Conservation (phyloP, 2,797 vertebrate genomes). For the Oreortyx pictus region DNA sequence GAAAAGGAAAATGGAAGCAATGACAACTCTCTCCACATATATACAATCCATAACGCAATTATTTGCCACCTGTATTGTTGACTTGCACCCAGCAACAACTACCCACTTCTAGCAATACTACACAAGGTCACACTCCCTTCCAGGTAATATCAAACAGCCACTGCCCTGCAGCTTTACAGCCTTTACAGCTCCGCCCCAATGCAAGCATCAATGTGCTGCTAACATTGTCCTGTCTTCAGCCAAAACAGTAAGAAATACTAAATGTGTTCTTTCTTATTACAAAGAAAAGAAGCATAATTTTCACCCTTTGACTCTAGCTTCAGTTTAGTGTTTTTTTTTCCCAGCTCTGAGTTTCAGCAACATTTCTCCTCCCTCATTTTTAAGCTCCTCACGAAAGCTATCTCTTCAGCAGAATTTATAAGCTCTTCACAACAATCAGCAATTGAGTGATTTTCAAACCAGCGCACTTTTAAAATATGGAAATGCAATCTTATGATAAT, state of each 20-base stretch:
- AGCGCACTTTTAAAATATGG: not conserved
- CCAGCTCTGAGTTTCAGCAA: not conserved
- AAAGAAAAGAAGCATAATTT: not conserved
- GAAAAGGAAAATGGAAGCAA: too few species aligned
- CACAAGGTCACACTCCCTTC: too few species aligned
- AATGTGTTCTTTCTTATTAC: fast-evolving
- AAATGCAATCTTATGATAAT: not conserved
- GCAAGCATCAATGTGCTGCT: not conserved
- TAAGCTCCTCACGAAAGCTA: not conserved
- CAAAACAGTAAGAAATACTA: not conserved
- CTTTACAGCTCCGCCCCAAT: too few species aligned
- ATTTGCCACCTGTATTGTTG: too few species aligned
- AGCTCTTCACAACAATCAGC: not conserved
- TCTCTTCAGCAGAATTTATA: not conserved
- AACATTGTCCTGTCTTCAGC: too few species aligned
- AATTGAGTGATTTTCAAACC: not conserved
- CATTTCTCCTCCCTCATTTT: not conserved
- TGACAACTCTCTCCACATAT: too few species aligned
- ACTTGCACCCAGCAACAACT: too few species aligned
- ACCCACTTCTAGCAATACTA: too few species aligned
- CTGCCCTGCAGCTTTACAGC: too few species aligned
- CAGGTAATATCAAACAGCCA: too few species aligned
- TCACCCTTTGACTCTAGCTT: not conserved
- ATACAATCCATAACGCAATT: too few species aligned
- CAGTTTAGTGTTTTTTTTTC: not conserved